Percentiles rank a stretch among this genome's conserved stretches.
Evolutionary conservation across 2,113 vertebrate species (phyloP).

Genomic region (Sander lucioperca): DNA sequence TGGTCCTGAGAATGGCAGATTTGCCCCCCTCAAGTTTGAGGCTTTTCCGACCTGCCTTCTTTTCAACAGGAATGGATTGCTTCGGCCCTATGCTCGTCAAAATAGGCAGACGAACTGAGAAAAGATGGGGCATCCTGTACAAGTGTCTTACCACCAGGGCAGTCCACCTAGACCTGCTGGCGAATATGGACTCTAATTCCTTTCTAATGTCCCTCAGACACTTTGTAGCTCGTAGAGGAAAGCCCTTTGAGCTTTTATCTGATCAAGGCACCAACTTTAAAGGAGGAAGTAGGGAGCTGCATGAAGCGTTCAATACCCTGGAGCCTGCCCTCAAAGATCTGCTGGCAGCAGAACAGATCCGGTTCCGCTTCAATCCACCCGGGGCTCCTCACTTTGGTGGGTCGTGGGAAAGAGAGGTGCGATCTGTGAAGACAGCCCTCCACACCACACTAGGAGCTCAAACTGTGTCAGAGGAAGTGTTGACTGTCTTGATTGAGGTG

Average conservation of each 20-base stretch:
- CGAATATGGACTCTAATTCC: neutral
- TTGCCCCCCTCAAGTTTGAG: too few species aligned
- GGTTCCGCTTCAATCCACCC: too few species aligned
- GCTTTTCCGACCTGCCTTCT: neutral
- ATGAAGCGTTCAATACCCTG: neutral
- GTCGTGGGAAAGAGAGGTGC: too few species aligned
- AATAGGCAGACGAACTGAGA: neutral
- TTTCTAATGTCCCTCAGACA: neutral
- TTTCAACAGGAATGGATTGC: neutral
- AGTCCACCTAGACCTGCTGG: neutral
- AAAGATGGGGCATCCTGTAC: neutral
- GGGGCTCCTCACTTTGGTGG: too few species aligned
- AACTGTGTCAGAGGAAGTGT: too few species aligned
- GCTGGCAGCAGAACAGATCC: too few species aligned
- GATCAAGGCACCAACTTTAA: slow-evolving; percentile 3
- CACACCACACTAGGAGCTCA: too few species aligned
- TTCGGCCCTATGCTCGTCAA: neutral
- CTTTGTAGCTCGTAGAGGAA: neutral
- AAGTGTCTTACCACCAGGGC: neutral
- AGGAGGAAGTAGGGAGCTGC: neutral
- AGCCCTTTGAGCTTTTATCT: neutral
- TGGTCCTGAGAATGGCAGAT: too few species aligned
- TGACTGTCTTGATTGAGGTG: too few species aligned
- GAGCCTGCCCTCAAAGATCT: too few species aligned
- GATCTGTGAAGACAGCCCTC: too few species aligned